Conservation (phyloP, 2,113 vertebrate species). For the Solea senegalensis region DNA sequence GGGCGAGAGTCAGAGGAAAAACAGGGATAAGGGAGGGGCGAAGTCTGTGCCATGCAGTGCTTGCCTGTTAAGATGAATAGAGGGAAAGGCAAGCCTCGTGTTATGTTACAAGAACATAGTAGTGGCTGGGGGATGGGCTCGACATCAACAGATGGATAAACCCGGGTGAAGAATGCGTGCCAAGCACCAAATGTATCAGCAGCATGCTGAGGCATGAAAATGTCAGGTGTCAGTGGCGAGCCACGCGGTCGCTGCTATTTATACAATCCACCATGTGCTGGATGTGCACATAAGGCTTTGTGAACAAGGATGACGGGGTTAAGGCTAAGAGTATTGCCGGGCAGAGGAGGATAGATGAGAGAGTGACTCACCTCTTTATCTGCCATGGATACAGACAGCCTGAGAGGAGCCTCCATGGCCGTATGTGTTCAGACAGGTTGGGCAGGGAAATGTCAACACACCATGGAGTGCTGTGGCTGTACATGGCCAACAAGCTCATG, state of each 20-base stretch:
- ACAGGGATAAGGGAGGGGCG: constrained; percentile 60
- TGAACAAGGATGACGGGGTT: constrained; percentile 57
- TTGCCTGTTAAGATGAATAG: constrained; percentile 75
- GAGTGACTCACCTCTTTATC: constrained; percentile 76
- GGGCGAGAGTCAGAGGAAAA: constrained; percentile 54
- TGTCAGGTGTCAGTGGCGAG: constrained; percentile 80
- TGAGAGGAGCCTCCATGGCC: constrained; percentile 53
- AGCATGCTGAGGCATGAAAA: constrained; percentile 77
- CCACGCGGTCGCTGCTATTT: constrained; percentile 76
- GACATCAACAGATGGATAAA: constrained; percentile 79
- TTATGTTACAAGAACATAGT: constrained; percentile 75
- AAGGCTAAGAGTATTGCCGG: constrained; percentile 52
- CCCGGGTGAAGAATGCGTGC: constrained; percentile 74
- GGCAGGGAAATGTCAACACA: constrained; percentile 76
- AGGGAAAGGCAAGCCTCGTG: constrained; percentile 66
- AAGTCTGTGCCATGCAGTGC: constrained; percentile 69
- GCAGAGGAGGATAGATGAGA: constrained; percentile 59
- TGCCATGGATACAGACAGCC: constrained; percentile 62
- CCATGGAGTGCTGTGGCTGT: constrained; percentile 40
- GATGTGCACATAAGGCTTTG: constrained; percentile 78
- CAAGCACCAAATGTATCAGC: constrained; percentile 75
- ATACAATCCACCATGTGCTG: constrained; percentile 73
- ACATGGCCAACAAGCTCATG: constrained; percentile 56
- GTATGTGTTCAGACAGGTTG: constrained; percentile 71
- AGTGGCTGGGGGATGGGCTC: constrained; percentile 65